A percentile compares a stretch with the other conserved stretches of the same genome.
Evolutionary conservation across 2,797 vertebrate genomes (phyloP).

Genomic region (Toxotes lorentzi): DNA sequence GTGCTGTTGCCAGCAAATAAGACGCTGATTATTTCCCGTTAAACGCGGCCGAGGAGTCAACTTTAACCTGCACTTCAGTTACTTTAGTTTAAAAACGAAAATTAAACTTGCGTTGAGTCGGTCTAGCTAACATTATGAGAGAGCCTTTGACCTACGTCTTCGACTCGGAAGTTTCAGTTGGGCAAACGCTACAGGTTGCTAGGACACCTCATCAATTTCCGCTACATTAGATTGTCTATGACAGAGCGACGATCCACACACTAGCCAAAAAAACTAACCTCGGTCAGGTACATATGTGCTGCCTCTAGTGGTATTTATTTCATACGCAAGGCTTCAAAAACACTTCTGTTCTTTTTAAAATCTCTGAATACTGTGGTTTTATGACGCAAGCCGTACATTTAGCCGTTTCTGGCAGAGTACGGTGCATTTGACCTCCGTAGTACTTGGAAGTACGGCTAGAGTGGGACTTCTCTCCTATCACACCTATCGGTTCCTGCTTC

Average conservation of each 20-base stretch:
- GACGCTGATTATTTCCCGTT: background rate
- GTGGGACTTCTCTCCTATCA: background rate
- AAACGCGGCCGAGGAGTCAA: background rate
- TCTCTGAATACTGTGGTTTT: background rate
- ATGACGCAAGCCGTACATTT: accelerated
- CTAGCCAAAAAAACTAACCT: background rate
- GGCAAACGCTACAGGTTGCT: conserved; percentile 50
- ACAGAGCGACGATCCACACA: accelerated
- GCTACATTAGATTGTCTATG: conserved; percentile 40
- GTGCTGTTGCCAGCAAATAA: background rate
- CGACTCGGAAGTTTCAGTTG: background rate
- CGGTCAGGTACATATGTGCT: background rate
- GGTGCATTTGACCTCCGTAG: background rate
- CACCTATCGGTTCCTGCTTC: accelerated
- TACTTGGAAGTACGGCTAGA: conserved; percentile 3
- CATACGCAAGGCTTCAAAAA: accelerated
- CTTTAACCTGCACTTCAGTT: no score
- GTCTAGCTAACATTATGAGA: background rate
- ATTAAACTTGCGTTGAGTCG: background rate
- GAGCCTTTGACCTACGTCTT: background rate
- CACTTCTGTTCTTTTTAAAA: accelerated
- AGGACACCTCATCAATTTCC: conserved; percentile 31
- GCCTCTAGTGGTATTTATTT: background rate
- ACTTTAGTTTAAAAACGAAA: background rate
- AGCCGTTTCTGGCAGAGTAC: background rate